These are phyloP conservation scores for Menidia beryllina DNA, from an alignment of 2,113 vertebrate genomes.

Conservation along the genomic window DNA sequence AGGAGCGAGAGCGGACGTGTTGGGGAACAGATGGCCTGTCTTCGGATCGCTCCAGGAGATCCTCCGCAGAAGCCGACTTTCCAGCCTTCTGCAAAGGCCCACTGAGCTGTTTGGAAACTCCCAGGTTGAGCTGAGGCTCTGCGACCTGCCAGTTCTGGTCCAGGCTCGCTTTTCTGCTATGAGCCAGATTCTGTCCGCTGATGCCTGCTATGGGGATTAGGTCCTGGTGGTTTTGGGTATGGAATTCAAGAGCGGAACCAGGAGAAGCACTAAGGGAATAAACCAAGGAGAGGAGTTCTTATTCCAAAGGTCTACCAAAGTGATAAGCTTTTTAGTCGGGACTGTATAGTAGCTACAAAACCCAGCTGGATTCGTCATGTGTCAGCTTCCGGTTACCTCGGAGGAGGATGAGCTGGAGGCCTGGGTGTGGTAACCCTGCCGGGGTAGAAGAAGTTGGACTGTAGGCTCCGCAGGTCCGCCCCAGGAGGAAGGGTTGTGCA, in stretches of 20 bases:
- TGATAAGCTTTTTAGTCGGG: no score
- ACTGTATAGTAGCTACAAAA: not conserved
- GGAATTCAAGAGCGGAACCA: constrained; percentile 17
- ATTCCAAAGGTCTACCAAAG: no score
- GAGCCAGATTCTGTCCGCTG: constrained; percentile 12
- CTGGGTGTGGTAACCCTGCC: constrained; percentile 65
- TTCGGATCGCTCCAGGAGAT: constrained; percentile 85
- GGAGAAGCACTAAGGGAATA: constrained; percentile 20
- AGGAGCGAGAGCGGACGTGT: constrained; percentile 87
- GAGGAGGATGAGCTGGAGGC: constrained; percentile 44
- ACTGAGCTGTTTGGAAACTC: constrained; percentile 53
- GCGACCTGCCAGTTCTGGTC: not conserved
- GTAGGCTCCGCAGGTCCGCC: constrained; percentile 50
- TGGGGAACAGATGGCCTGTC: constrained; percentile 66
- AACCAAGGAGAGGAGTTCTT: not conserved
- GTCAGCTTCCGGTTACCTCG: constrained; percentile 28
- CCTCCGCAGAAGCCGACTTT: constrained; percentile 90
- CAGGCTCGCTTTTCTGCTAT: not conserved
- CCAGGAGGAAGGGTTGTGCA: constrained; percentile 75
- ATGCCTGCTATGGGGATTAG: constrained; percentile 1
- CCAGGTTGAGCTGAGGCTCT: constrained; percentile 10
- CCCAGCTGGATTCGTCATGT: not conserved
- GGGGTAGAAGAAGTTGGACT: constrained; percentile 64
- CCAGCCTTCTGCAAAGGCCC: constrained; percentile 60
- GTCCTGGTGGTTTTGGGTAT: not conserved